Evolutionary conservation across 1,140 invertebrate genomes (phyloP).

Genomic region (Reticulitermes speratus): DNA sequence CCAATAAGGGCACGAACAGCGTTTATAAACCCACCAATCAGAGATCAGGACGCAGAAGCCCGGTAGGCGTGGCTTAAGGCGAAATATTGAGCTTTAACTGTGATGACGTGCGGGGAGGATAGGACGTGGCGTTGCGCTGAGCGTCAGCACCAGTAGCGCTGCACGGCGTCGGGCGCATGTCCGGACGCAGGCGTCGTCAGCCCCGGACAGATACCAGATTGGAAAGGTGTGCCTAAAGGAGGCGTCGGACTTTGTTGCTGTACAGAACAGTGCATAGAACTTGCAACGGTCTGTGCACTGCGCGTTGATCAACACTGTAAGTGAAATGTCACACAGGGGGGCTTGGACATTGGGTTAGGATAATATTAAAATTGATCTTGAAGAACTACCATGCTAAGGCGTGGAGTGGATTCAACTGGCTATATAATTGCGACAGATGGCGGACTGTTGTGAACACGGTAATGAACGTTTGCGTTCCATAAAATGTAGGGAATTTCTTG

Average conservation of each 20-base stretch:
- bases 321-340: too few relatives aligned
- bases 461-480: too few relatives aligned
- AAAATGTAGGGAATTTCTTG: too few relatives aligned
- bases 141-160: background rate
- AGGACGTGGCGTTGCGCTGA: background rate
- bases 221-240: background rate
- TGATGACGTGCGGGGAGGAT: background rate
- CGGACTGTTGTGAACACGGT: too few relatives aligned
- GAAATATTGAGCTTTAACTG: background rate
- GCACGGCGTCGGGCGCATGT: background rate
- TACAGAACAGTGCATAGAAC: background rate
- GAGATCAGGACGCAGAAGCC: background rate
- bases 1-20: background rate
- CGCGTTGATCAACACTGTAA: too few relatives aligned
- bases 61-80: background rate
- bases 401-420: too few relatives aligned
- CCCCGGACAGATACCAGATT: background rate
- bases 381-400: too few relatives aligned
- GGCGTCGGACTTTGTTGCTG: background rate
- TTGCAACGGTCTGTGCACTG: background rate
- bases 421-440: too few relatives aligned
- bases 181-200: background rate
- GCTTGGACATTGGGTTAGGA: too few relatives aligned
- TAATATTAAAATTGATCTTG: too few relatives aligned
- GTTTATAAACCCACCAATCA: slow-evolving; percentile 1